Evolutionary conservation across 35 echinoderm and acorn worm species (phyloP).

Genomic region (Acanthaster planci): DNA sequence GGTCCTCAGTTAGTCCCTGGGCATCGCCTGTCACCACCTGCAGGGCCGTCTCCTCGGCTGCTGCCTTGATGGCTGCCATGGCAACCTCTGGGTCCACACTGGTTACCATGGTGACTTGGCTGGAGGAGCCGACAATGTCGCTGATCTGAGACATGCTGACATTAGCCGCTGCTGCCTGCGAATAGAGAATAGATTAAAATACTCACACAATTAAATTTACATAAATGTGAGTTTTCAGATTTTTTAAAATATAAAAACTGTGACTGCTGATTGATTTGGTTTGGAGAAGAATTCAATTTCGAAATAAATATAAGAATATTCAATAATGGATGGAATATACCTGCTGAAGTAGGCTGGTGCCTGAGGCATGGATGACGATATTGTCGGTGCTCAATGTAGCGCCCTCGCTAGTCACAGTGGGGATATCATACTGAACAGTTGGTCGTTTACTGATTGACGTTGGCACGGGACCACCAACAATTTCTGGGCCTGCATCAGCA

Average conservation of each 20-base stretch:
- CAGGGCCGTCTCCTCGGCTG: constrained; percentile 53
- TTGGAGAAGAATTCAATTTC: too few species aligned
- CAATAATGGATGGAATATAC: too few species aligned
- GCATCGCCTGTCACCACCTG: constrained; percentile 48
- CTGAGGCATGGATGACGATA: constrained; percentile 4
- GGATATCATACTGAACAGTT: background rate
- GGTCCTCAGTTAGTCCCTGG: background rate
- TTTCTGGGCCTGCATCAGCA: background rate
- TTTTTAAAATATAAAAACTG: too few species aligned
- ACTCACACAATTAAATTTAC: background rate
- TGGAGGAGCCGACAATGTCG: background rate
- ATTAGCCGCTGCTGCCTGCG: background rate
- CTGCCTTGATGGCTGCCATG: constrained; percentile 80
- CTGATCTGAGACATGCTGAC: background rate
- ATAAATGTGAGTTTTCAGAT: too few species aligned
- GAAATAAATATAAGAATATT: too few species aligned
- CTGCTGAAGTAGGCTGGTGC: background rate
- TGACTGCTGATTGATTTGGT: background rate
- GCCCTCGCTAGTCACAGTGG: background rate
- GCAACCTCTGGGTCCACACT: constrained; percentile 64
- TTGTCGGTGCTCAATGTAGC: background rate
- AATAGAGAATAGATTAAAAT: background rate
- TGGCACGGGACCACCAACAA: background rate
- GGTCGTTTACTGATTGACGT: background rate
- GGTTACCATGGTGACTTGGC: constrained; percentile 57